A percentile compares a stretch with the other conserved stretches of the same genome.
Evolutionary conservation across 2,797 vertebrate genomes (phyloP).

Genomic region (Chelon auratus): DNA sequence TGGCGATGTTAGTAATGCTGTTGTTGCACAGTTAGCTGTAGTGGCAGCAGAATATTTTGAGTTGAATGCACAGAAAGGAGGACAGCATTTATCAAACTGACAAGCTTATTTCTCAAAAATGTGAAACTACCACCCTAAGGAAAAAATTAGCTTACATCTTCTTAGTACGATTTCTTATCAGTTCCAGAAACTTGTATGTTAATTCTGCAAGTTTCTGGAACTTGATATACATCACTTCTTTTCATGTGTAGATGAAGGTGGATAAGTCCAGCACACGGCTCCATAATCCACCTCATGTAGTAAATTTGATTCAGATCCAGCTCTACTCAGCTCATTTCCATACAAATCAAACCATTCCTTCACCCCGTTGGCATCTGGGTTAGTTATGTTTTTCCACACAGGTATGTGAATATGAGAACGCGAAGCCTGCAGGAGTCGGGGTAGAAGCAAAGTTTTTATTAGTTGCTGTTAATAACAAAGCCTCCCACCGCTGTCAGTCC

Average conservation of each 20-base stretch:
- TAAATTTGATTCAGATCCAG: not conserved
- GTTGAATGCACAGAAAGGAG: no score
- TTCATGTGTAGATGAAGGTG: no score
- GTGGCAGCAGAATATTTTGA: no score
- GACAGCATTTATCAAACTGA: no score
- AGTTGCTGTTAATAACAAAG: conserved; percentile 57
- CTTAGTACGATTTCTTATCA: no score
- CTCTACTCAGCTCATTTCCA: not conserved
- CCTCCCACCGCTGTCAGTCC: conserved; percentile 58
- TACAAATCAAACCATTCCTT: not conserved
- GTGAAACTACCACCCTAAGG: no score
- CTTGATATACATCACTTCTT: not conserved
- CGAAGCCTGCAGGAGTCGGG: not conserved
- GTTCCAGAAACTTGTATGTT: not conserved
- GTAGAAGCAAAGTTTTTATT: conserved; percentile 44
- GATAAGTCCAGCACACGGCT: not conserved
- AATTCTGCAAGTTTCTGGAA: not conserved
- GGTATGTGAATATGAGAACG: conserved; percentile 21
- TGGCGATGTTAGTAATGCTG: no score
- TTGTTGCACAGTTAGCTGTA: no score
- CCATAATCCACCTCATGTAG: not conserved
- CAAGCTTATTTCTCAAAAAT: no score
- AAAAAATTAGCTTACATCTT: no score
- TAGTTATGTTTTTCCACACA: not conserved
- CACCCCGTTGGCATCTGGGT: not conserved